A percentile compares a stretch with the other conserved stretches of the same genome.
These are phyloP conservation scores for Drosophila murphyi DNA, from an alignment of 1,140 invertebrate species.

Conservation along the genomic window DNA sequence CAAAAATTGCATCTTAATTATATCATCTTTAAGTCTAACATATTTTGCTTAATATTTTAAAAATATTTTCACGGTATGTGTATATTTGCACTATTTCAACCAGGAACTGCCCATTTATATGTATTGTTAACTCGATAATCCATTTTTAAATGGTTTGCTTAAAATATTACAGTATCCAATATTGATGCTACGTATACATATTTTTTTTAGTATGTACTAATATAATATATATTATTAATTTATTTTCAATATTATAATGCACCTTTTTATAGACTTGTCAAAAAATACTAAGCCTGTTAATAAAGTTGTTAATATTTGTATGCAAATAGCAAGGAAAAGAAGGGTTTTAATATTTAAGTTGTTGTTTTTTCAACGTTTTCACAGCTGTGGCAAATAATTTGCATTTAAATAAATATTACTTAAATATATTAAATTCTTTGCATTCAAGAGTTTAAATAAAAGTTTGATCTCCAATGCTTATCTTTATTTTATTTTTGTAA, in stretches of 20 bases:
- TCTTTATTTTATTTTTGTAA: not conserved
- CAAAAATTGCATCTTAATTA: conserved; percentile 30
- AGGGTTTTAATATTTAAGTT: not conserved
- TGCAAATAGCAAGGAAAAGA: not conserved
- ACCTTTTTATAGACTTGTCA: conserved; percentile 37
- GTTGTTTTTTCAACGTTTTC: not conserved
- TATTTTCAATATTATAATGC: conserved; percentile 29
- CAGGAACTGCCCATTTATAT: conserved; percentile 73
- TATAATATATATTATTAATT: not conserved
- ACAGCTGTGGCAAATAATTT: not conserved
- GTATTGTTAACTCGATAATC: conserved; percentile 10
- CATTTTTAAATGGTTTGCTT: conserved; percentile 26
- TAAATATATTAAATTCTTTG: conserved; percentile 6
- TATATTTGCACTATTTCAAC: conserved; percentile 80
- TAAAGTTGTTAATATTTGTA: not conserved
- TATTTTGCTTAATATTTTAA: conserved; percentile 45
- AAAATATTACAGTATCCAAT: not conserved
- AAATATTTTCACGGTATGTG: conserved; percentile 53
- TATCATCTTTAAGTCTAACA: conserved; percentile 27
- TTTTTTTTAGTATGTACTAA: not conserved
- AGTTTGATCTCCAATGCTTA: conserved; percentile 17
- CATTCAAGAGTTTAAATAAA: conserved; percentile 25
- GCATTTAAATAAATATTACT: not conserved
- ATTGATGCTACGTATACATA: not conserved
- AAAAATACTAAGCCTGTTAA: conserved; percentile 22